Conservation (phyloP, 1,140 invertebrate species). For the Drosophila nannoptera region DNA sequence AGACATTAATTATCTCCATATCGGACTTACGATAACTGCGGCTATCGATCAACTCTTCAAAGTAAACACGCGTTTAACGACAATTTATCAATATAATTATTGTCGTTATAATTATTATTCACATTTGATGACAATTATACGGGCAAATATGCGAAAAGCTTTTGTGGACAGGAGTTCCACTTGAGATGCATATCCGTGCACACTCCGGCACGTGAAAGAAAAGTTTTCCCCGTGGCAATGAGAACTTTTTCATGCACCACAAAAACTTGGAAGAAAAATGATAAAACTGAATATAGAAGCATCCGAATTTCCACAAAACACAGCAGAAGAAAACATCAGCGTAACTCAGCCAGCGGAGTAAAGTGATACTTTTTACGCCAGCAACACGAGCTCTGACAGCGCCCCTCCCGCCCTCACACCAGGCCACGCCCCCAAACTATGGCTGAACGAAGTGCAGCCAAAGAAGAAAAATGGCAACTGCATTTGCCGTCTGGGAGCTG, state of each 20-base stretch:
- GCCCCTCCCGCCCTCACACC: slow-evolving; percentile 4
- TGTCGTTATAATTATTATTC: too few relatives aligned
- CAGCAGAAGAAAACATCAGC: slow-evolving; percentile 18
- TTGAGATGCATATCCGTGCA: slow-evolving; percentile 12
- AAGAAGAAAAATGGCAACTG: slow-evolving; percentile 64
- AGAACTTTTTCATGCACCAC: slow-evolving; percentile 52
- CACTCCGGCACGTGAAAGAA: too few relatives aligned
- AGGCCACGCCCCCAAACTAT: slow-evolving; percentile 9
- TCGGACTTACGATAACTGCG: too few relatives aligned
- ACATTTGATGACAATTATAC: too few relatives aligned
- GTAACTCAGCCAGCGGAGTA: slow-evolving; percentile 42
- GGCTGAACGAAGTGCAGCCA: not conserved
- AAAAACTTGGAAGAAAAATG: slow-evolving; percentile 63
- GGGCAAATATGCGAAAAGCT: too few relatives aligned
- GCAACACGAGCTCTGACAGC: slow-evolving; percentile 28
- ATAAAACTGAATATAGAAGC: slow-evolving; percentile 74
- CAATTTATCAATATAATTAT: too few relatives aligned
- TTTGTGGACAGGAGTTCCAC: too few relatives aligned
- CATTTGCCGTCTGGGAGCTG: slow-evolving; percentile 71
- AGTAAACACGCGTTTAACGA: too few relatives aligned
- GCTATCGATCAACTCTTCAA: too few relatives aligned
- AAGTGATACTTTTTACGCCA: slow-evolving; percentile 70
- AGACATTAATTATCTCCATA: too few relatives aligned
- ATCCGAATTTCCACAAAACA: slow-evolving; percentile 53
- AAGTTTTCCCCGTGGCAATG: slow-evolving; percentile 55